Evolutionary conservation across 1,140 invertebrate species (phyloP), one percentile per base, ranked within the genome.

Genomic region (Tetragonula clypearis): DNA sequence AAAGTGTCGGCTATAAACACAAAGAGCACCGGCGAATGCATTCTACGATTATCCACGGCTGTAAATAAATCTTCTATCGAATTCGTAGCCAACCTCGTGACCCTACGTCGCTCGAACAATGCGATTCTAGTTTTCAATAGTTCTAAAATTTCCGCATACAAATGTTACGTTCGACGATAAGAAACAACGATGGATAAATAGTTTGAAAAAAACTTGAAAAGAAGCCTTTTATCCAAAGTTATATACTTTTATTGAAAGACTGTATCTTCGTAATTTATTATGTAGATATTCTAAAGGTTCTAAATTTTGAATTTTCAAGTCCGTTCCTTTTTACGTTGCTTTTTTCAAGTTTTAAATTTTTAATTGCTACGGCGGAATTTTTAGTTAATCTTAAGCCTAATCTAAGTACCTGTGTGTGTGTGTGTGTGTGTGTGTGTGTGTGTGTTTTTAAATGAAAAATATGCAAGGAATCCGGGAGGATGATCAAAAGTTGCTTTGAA

Each of bases 31-130:
- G 3, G n/a, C 19, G 79, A 53, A 65, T 58, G 80, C 73, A 41
- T 82, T 81, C 78, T 69, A 21, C 55, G 30, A 80, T 85, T 78
- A 62, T 58, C 41, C 69, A 72, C 75, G 72, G 23, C n/a, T 23
- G 79, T 30, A 60, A 72, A 84, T 85, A 85, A 85, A 85, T 85
- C 84, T 85, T 85, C 56, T 55, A 62, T 85, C 72, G 79, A 76
- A 73, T 73, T 73, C 49, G 12, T 35, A 19, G 71, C 8, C 1
- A 30, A 12, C 19, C 19, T 68, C n/a, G 58, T 17, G 71, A 66
- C 11, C 21, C 53, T 15, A 14, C 19, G n/a, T 11, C 19, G 21
- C 15, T 5, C 35, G 21, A 60, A 75, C 65, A 41, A 75, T 75
- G 55, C 55, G 23, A 4, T 69, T 69, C 65, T 85, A 85, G n/a